phyloP scores from a whole-genome alignment of 2,888 invertebrate species.

The Himalopsyche kuldschensis region DNA sequence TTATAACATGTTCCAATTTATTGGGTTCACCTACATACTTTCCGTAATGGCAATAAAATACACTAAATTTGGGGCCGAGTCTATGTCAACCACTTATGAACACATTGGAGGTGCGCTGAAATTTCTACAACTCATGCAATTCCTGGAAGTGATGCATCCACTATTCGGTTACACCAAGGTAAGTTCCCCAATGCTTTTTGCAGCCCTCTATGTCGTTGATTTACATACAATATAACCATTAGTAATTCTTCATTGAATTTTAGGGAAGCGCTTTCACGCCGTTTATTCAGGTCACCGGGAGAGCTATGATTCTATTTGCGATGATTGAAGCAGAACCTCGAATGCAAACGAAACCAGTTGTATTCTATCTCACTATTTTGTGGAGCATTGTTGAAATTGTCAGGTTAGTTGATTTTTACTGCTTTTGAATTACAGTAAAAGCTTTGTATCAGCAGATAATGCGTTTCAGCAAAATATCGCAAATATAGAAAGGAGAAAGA shows the following conservation, averaged over 20 bases:
- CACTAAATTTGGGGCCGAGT: slow-evolving; percentile 71
- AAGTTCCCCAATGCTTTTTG: not conserved
- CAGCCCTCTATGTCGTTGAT: not conserved
- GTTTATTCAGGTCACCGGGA: slow-evolving; percentile 77
- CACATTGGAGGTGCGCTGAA: slow-evolving; percentile 77
- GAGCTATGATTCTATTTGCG: slow-evolving; percentile 76
- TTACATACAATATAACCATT: not conserved
- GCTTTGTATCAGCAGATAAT: not conserved
- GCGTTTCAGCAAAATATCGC: not conserved
- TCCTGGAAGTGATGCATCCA: slow-evolving; percentile 87
- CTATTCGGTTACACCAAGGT: slow-evolving; percentile 82
- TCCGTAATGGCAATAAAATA: slow-evolving; percentile 74
- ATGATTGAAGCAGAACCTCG: slow-evolving; percentile 84
- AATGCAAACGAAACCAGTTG: slow-evolving; percentile 84
- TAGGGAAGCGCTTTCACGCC: slow-evolving; percentile 71
- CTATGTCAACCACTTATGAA: slow-evolving; percentile 70
- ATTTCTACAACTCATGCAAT: slow-evolving; percentile 80
- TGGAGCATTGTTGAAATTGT: slow-evolving; percentile 85
- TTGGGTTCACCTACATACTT: slow-evolving; percentile 80
- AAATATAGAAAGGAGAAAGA: not conserved
- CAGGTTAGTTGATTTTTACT: slow-evolving; percentile 57
- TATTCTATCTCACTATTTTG: slow-evolving; percentile 83
- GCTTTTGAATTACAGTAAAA: not conserved
- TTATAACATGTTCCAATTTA: slow-evolving; percentile 88
- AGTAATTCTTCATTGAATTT: not conserved